Evolutionary conservation across 2,888 invertebrate species (phyloP).

Genomic region (Scaptomyza tumidula): DNA sequence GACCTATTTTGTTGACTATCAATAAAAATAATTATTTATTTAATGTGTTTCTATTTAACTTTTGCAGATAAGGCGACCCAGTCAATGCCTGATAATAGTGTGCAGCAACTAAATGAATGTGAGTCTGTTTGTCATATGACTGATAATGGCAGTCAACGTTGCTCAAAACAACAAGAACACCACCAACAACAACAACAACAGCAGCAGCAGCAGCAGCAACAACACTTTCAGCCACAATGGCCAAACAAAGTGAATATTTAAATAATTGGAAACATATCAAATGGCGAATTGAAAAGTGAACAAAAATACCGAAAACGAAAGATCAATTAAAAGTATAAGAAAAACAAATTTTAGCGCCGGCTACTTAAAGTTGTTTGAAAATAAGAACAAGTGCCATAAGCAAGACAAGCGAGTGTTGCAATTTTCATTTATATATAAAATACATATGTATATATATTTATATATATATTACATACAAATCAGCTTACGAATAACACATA

Average conservation of each 20-base stretch:
- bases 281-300: constrained; percentile 86
- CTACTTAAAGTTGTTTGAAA: constrained; percentile 22
- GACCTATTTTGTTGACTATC: constrained; percentile 33
- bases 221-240: constrained; percentile 69
- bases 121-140: constrained; percentile 53
- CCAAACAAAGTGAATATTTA: constrained; percentile 83
- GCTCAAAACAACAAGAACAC: constrained; percentile 12
- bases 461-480: background rate
- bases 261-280: constrained; percentile 93
- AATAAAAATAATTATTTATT: constrained; percentile 37
- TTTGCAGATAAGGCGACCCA: constrained; percentile 56
- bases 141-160: constrained; percentile 63
- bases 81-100: constrained; percentile 62
- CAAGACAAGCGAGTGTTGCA: constrained; percentile 1
- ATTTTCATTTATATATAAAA: constrained; percentile 12
- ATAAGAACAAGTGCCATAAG: constrained; percentile 60
- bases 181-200: constrained; percentile 19
- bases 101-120: constrained; percentile 43
- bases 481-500: constrained; percentile 48
- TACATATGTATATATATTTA: constrained; percentile 3
- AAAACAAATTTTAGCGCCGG: constrained; percentile 10
- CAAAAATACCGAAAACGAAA: constrained; percentile 6
- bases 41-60: constrained; percentile 39
- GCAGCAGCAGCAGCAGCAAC: constrained; percentile 10
- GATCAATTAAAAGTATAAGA: constrained; percentile 15